A percentile compares a stretch with the other conserved stretches of the same genome.
Evolutionary conservation across 2,113 vertebrate species (phyloP).

Genomic region (Myiopsitta monachus): DNA sequence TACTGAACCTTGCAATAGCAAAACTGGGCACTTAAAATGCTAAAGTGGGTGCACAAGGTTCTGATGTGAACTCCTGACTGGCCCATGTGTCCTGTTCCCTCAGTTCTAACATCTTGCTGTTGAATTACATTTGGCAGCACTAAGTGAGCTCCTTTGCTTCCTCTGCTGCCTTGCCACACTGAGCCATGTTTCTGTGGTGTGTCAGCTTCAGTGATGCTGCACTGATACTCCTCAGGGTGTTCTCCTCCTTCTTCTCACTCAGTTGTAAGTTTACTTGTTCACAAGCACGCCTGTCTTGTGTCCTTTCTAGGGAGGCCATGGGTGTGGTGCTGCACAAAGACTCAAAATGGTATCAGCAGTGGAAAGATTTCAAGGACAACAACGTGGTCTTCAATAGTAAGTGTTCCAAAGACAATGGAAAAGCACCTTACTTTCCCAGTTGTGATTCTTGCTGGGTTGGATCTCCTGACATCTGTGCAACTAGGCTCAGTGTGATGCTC

Average conservation of each 20-base stretch:
- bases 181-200: rapidly evolving
- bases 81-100: not conserved
- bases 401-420: constrained; percentile 18
- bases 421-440: not conserved
- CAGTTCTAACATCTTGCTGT: not conserved
- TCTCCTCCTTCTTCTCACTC: not conserved
- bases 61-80: not conserved
- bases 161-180: not conserved
- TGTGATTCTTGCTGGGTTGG: not conserved
- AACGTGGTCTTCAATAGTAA: constrained; percentile 94
- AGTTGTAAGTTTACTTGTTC: not conserved
- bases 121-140: not conserved
- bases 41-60: rapidly evolving
- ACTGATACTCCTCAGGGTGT: not conserved
- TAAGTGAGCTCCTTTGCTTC: not conserved
- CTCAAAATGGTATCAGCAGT: constrained; percentile 97
- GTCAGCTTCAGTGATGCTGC: not conserved
- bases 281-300: not conserved
- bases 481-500: not conserved
- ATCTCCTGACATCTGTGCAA: not conserved
- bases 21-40: not conserved
- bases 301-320: constrained; percentile 84
- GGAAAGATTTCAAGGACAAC: constrained; percentile 99
- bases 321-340: constrained; percentile 95
- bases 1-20: rapidly evolving